phyloP scores from a whole-genome alignment of 1,140 invertebrate species.

The Pectinophora gossypiella region DNA sequence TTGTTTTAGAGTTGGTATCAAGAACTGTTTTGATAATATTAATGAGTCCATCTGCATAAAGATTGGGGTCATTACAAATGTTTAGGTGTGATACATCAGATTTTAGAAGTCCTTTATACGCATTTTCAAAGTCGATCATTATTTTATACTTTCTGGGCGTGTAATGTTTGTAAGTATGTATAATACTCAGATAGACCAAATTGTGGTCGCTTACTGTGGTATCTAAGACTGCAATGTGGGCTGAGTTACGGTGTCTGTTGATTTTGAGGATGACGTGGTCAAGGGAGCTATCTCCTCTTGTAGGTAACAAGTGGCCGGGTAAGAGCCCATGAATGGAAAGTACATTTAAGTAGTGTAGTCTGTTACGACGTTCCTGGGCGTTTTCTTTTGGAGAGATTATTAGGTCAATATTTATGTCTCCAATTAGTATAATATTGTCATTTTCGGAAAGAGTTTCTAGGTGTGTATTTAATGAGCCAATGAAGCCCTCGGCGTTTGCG shows the following conservation, averaged over 20 bases:
- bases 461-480: background rate
- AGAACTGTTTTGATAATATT: background rate
- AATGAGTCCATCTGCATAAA: background rate
- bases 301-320: background rate
- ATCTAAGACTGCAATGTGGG: background rate
- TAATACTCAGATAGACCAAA: background rate
- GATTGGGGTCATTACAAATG: background rate
- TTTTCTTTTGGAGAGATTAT: background rate
- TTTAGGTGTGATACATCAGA: background rate
- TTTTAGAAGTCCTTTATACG: background rate
- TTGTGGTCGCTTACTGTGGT: background rate
- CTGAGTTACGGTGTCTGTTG: background rate
- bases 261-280: background rate
- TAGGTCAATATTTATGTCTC: background rate
- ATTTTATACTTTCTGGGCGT: background rate
- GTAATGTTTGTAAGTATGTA: background rate
- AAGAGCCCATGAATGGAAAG: background rate
- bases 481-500: background rate
- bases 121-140: background rate
- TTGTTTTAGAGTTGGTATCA: background rate
- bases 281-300: background rate
- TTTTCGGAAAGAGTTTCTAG: background rate
- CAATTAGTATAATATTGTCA: background rate
- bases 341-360: background rate
- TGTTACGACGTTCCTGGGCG: background rate